phyloP scores from a whole-genome alignment of 2,113 vertebrate genomes.

The Tupaia chinensis region DNA sequence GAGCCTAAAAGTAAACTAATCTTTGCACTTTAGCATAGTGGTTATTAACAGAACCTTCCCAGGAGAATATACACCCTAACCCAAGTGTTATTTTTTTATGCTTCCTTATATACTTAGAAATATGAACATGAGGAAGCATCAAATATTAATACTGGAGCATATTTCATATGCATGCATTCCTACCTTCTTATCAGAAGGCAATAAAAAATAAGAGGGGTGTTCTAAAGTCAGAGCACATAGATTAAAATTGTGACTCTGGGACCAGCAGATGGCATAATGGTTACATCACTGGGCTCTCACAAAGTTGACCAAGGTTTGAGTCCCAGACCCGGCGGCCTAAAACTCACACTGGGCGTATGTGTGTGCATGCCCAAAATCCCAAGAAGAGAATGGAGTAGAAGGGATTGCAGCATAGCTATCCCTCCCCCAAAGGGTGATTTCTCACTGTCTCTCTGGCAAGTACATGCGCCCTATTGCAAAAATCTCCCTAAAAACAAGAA shows the following conservation, averaged over 20 bases:
- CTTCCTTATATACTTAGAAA: conserved; percentile 15
- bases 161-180: background rate
- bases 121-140: background rate
- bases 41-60: conserved; percentile 30
- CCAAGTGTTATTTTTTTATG: conserved; percentile 57
- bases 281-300: too few relatives aligned
- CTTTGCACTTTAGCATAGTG: background rate
- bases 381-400: too few relatives aligned
- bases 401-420: too few relatives aligned
- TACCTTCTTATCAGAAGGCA: background rate
- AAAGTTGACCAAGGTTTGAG: too few relatives aligned
- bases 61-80: conserved; percentile 11
- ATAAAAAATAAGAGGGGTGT: conserved; percentile 3
- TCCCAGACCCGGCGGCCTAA: too few relatives aligned
- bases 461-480: too few relatives aligned
- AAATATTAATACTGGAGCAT: conserved; percentile 4
- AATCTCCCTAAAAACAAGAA: too few relatives aligned
- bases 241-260: conserved; percentile 37
- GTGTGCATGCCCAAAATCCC: too few relatives aligned
- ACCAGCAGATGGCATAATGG: too few relatives aligned
- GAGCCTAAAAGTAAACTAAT: conserved; percentile 34
- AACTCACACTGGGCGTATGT: too few relatives aligned
- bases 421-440: too few relatives aligned
- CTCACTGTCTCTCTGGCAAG: too few relatives aligned
- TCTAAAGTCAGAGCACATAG: background rate